Evolutionary conservation across 2,797 vertebrate genomes (phyloP), one percentile per base, ranked within the genome.

Genomic region (Odontamblyopus rebecca): DNA sequence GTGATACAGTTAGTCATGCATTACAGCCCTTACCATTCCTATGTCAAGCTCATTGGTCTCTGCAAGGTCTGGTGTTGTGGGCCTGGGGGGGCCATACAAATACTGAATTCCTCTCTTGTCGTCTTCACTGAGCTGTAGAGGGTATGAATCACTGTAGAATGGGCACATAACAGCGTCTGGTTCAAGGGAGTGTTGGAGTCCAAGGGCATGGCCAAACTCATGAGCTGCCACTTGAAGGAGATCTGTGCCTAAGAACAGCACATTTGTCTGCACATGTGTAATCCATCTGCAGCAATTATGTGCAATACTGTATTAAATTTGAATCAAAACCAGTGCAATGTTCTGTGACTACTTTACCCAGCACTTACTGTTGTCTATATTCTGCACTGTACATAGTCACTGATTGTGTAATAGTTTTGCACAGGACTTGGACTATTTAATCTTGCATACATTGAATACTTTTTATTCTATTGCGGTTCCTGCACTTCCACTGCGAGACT

Each of bases 181-280:
- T 61, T 93, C 94, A 13, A 91, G 84, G 0, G 97, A 97, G 83
- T 98, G 97, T 86, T 97, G 95, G 71, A 98, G 91, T 60, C 97
- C 97, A 60, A 98, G 91, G 30, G 94, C 95, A 0, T 98, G 97
- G 69, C 97, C 96, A 68, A 98, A 95, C 85, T 98, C 97, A 1
- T 98, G 97, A 76, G 95, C 95, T 2, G 97, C 96, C 78, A 97
- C 96, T 76, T 98, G 96, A 11, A 97, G 92, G 23, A 98, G 94
- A 75, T 98, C 96, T 2, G 96, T 98, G 73, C 97, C 97, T 97
- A 53, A 15, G 27, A 13, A 26, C n/a, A 65, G 38, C 23, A 29
- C n/a, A 54, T 54, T 54, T 23, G n/a, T 23, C 8, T 54, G n/a
- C 9, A 57, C 54, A 26, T 57, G 1, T 23, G 53, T 54, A 19